Percentiles rank a stretch among this genome's conserved stretches.
These are phyloP conservation scores for Andrena hattorfiana DNA, from an alignment of 2,888 invertebrate genomes.

Conservation along the genomic window DNA sequence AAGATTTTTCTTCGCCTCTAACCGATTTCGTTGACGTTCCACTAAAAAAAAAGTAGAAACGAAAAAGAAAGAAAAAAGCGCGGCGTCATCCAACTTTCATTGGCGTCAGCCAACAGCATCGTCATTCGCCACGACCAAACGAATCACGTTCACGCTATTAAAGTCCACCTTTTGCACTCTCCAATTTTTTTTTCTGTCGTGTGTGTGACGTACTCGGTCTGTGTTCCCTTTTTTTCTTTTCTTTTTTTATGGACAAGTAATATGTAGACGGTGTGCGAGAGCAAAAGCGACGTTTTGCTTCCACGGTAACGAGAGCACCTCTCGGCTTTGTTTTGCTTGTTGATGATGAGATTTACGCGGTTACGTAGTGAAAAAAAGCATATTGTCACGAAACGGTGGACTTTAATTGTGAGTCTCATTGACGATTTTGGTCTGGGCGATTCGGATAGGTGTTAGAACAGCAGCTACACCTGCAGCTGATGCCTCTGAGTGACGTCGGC, in stretches of 20 bases:
- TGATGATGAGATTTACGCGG: constrained; percentile 58
- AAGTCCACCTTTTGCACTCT: constrained; percentile 70
- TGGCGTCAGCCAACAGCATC: neutral
- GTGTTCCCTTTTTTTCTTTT: constrained; percentile 37
- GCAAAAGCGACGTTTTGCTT: constrained; percentile 55
- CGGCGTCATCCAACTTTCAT: constrained; percentile 1
- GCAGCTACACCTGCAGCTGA: constrained; percentile 81
- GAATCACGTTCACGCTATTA: constrained; percentile 55
- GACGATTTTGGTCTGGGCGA: constrained; percentile 81
- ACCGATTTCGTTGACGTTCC: constrained; percentile 58
- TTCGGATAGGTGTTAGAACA: constrained; percentile 82
- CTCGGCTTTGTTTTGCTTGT: constrained; percentile 53
- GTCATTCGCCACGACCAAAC: constrained; percentile 55
- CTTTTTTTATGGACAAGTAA: constrained; percentile 24
- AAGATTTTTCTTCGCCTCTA: constrained; percentile 60
- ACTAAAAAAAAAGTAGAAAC: constrained; percentile 24
- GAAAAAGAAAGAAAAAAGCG: constrained; percentile 2
- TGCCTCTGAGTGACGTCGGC: constrained; percentile 80
- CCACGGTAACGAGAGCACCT: constrained; percentile 15
- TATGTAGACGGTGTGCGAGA: constrained; percentile 52
- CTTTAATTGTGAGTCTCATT: constrained; percentile 79
- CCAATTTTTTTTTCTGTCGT: constrained; percentile 34
- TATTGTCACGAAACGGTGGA: constrained; percentile 74
- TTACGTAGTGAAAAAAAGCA: constrained; percentile 33
- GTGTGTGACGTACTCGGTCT: constrained; percentile 65